Evolutionary conservation across 2,888 invertebrate species (phyloP), one percentile per base, ranked within the genome.

Genomic region (Macrosoma leucophasiata): DNA sequence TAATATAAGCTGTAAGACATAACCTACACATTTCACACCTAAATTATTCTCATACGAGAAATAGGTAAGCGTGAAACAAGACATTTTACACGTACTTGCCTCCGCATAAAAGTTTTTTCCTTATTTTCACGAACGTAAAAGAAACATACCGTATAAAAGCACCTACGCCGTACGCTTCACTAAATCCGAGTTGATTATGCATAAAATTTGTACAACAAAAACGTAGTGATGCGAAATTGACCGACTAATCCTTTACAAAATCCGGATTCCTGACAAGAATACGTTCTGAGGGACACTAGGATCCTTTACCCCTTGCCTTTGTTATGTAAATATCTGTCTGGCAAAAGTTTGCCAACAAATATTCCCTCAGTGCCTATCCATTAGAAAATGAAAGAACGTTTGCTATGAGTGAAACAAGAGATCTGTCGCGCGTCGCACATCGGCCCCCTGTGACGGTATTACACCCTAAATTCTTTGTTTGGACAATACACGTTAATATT

Each of bases 351-450:
- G n/a, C 29, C 29, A 62, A 68, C 76, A 68, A 74, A 72, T 69
- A 73, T 63, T 64, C 68, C 68, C 63, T 56, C 55, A 56, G 62
- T 52, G 60, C 55, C 62, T 62, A 75, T 73, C 75, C 75, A 78
- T 78, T 79, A 77, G 69, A 75, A 75, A 78, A 75, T 76, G 71
- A 75, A 78, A 75, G 70, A 70, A 70, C 60, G 60, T 68, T 73
- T 62, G 62, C 62, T 64, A 58, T 52, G 61, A 64, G 51, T 50
- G 60, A 62, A 65, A 69, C 59, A 62, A 66, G 57, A 65, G 58
- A 11, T 7, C 56, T 50, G 46, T 45, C 45, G 45, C 36, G 43
- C 38, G 25, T 20, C 46, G 46, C 41, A 37, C 43, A 42, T 40
- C 40, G 47, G 34, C 42, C 43, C 48, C 35, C 43, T 40, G 36